These are phyloP conservation scores for Silurus glanis DNA, from an alignment of 2,113 vertebrate species.

Conservation along the genomic window DNA sequence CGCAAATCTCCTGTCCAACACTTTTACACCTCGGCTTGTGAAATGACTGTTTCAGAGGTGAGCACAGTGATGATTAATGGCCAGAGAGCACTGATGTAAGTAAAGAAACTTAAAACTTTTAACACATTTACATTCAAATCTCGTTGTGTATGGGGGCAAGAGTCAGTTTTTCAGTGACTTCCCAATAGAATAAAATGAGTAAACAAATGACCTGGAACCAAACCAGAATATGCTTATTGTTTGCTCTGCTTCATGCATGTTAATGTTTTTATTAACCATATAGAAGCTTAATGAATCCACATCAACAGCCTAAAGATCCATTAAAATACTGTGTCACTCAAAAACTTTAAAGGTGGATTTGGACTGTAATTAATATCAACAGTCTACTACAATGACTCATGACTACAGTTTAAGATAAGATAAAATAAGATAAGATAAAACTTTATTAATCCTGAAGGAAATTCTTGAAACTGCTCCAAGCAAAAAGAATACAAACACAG, in stretches of 20 bases:
- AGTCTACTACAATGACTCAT: too few relatives aligned
- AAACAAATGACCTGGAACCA: background rate
- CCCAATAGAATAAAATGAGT: background rate
- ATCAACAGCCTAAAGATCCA: too few relatives aligned
- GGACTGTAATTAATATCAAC: too few relatives aligned
- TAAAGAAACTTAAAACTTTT: background rate
- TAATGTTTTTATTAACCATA: background rate
- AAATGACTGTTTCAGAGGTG: slow-evolving; percentile 5
- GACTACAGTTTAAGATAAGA: too few relatives aligned
- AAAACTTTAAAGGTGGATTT: too few relatives aligned
- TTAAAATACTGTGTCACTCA: too few relatives aligned
- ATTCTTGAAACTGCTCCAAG: too few relatives aligned
- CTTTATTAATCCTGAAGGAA: too few relatives aligned
- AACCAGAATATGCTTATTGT: background rate
- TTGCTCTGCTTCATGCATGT: background rate
- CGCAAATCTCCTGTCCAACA: slow-evolving; percentile 2
- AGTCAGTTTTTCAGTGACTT: background rate
- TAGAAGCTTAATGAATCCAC: too few relatives aligned
- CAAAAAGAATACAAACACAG: too few relatives aligned
- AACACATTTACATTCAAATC: background rate
- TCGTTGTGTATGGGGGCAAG: background rate
- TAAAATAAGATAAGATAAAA: too few relatives aligned
- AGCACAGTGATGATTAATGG: slow-evolving; percentile 2
- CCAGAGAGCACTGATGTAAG: background rate
- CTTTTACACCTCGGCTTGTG: slow-evolving; percentile 6